A percentile compares a stretch with the other conserved stretches of the same genome.
These are phyloP conservation scores for Brenthis hecate DNA, from an alignment of 2,888 invertebrate species.

Conservation along the genomic window DNA sequence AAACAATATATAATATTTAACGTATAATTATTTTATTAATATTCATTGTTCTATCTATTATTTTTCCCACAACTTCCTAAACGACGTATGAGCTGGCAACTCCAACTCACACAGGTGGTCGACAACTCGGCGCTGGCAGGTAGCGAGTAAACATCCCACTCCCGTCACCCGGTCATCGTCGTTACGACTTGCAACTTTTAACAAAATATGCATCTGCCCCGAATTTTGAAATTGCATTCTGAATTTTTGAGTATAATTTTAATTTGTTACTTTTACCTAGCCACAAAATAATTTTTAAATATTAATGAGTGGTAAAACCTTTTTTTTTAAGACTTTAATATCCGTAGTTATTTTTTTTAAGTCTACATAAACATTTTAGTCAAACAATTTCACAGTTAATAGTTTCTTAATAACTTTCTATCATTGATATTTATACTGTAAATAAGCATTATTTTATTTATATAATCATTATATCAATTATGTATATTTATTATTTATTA, in stretches of 20 bases:
- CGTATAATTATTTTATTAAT: too few relatives aligned
- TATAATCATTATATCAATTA: too few relatives aligned
- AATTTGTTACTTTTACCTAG: background rate
- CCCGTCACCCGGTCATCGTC: conserved; percentile 40
- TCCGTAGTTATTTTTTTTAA: too few relatives aligned
- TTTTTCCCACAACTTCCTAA: conserved; percentile 12
- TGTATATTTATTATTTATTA: too few relatives aligned
- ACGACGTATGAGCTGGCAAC: conserved; percentile 37
- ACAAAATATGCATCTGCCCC: conserved; percentile 7
- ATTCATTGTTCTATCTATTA: background rate
- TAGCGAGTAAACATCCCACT: conserved; percentile 40
- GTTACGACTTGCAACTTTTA: conserved; percentile 36
- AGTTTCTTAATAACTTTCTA: too few relatives aligned
- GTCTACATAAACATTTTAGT: too few relatives aligned
- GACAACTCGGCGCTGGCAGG: conserved; percentile 45
- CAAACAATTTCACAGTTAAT: too few relatives aligned
- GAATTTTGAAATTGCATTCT: conserved; percentile 1
- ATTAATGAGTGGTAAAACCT: background rate
- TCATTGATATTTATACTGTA: too few relatives aligned
- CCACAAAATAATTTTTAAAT: background rate
- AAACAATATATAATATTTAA: too few relatives aligned
- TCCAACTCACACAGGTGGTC: conserved; percentile 69
- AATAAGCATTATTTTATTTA: too few relatives aligned
- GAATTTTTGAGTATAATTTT: background rate
- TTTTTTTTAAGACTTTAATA: too few relatives aligned